Percentiles rank a stretch among this genome's conserved stretches.
These are phyloP conservation scores for Drosophila athabasca DNA, from an alignment of 1,140 invertebrate genomes.

Conservation along the genomic window DNA sequence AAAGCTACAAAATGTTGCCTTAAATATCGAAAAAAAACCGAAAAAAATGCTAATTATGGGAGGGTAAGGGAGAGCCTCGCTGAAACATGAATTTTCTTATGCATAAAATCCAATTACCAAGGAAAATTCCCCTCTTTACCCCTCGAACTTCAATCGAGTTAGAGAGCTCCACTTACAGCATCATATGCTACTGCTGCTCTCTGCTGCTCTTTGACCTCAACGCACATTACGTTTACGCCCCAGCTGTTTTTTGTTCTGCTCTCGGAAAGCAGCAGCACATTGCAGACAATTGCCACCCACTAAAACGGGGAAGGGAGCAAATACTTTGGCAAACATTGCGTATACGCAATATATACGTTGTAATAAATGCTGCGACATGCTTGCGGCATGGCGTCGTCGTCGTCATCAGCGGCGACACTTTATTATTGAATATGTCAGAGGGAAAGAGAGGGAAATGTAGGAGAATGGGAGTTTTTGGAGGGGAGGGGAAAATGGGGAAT, in stretches of 20 bases:
- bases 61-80: too few species aligned
- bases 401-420: constrained; percentile 64
- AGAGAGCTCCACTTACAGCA: constrained; percentile 46
- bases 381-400: constrained; percentile 37
- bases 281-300: constrained; percentile 22
- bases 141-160: constrained; percentile 43
- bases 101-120: too few species aligned
- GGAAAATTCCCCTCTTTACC: too few species aligned
- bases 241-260: constrained; percentile 46
- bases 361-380: constrained; percentile 76
- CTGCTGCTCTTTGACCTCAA: constrained; percentile 31
- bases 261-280: not conserved
- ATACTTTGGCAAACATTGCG: constrained; percentile 56
- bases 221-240: constrained; percentile 49
- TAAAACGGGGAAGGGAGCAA: constrained; percentile 13
- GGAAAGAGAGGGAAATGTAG: not conserved
- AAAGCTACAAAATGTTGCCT: too few species aligned
- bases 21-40: too few species aligned
- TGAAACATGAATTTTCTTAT: too few species aligned
- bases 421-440: constrained; percentile 74
- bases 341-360: constrained; percentile 66
- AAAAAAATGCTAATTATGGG: too few species aligned
- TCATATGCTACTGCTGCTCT: constrained; percentile 38
- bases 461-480: not conserved
- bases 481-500: not conserved